Evolutionary conservation across 30 jellyfish, hydroid and myxozoan species (phyloP).

Genomic region (Cassiopea xamachana): DNA sequence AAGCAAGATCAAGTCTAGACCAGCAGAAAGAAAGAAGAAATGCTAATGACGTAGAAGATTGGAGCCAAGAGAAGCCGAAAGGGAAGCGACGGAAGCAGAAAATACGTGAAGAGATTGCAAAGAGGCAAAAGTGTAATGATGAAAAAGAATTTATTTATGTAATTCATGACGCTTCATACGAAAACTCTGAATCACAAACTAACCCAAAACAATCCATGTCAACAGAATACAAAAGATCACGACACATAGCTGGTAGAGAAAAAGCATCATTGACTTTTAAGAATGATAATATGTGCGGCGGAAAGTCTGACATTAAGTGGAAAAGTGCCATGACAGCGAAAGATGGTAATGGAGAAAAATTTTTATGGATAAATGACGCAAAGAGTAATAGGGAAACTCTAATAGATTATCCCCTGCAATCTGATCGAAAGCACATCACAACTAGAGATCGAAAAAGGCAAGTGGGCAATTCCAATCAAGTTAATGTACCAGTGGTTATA

Average conservation of each 20-base stretch:
- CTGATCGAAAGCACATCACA: too few species aligned
- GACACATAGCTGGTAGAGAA: background rate
- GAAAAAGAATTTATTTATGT: background rate
- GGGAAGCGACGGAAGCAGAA: background rate
- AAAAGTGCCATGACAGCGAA: background rate
- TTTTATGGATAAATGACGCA: background rate
- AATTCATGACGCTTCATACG: background rate
- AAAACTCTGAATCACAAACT: background rate
- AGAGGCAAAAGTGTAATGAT: background rate
- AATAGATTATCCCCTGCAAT: too few species aligned
- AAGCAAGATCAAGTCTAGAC: background rate
- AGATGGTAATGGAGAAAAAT: background rate
- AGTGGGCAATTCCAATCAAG: too few species aligned
- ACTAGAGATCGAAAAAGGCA: too few species aligned
- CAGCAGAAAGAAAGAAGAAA: background rate
- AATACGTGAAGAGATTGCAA: background rate
- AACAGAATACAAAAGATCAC: background rate
- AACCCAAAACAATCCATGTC: background rate
- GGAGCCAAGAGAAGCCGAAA: background rate
- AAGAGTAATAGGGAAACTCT: too few species aligned
- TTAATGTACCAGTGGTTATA: too few species aligned
- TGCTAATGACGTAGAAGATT: background rate
- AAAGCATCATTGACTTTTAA: too few species aligned
- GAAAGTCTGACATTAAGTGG: background rate
- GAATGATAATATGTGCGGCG: too few species aligned